phyloP scores from a whole-genome alignment of 2,113 vertebrate species.

The Myodes glareolus region DNA sequence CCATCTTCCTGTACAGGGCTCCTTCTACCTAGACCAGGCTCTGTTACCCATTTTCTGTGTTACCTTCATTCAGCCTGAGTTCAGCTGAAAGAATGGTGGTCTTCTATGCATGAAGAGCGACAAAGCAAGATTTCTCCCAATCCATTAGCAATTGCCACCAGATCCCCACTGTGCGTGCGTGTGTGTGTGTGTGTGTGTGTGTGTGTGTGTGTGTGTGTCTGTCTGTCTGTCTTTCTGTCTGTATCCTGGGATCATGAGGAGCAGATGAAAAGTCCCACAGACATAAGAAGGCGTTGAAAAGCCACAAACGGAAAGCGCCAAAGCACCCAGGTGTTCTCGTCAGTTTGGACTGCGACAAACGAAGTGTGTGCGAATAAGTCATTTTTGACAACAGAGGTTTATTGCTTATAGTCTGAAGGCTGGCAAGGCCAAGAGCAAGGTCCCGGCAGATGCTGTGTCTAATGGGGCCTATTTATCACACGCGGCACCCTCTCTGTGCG shows the following conservation, averaged over 20 bases:
- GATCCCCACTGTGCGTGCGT: not conserved
- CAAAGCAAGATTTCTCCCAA: not conserved
- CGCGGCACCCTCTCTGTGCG: not conserved
- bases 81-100: not conserved
- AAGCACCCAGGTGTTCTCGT: not conserved
- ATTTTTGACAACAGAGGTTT: not conserved
- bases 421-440: not conserved
- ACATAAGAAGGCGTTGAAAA: not conserved
- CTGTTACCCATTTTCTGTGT: not conserved
- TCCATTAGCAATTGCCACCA: not conserved
- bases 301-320: not conserved
- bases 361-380: not conserved
- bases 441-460: not conserved
- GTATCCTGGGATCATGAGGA: not conserved
- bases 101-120: not conserved
- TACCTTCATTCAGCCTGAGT: not conserved
- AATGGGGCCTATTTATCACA: not conserved
- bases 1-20: not conserved
- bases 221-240: not conserved
- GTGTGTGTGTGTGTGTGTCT: not conserved
- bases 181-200: too few relatives aligned
- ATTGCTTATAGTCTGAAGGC: not conserved
- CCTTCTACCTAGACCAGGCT: not conserved
- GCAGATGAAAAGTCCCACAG: not conserved
- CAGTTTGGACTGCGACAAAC: not conserved